These are phyloP conservation scores for Xestia ashworthii DNA, from an alignment of 2,888 invertebrate species.

Conservation along the genomic window DNA sequence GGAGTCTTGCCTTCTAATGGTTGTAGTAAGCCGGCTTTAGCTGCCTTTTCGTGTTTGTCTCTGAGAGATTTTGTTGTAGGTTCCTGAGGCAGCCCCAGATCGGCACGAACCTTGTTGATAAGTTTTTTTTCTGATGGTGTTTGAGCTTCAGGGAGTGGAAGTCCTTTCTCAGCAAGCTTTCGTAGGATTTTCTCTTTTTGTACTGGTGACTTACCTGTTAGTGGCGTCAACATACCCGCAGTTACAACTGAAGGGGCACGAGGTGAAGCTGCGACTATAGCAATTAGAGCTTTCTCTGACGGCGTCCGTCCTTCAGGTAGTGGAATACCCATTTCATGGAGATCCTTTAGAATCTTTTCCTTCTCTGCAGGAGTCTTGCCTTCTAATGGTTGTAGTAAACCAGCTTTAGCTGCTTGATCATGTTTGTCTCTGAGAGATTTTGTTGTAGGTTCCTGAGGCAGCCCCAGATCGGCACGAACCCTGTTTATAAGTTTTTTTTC, in stretches of 20 bases:
- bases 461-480: slow-evolving; percentile 54
- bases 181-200: no score
- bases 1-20: slow-evolving; percentile 63
- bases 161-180: no score
- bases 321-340: slow-evolving; percentile 62
- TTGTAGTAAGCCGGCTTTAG: slow-evolving; percentile 5
- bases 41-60: no score
- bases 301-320: slow-evolving; percentile 69
- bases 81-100: no score
- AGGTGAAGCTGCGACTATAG: slow-evolving; percentile 1
- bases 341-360: slow-evolving; percentile 61
- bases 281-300: slow-evolving; percentile 57
- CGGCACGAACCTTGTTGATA: no score
- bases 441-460: slow-evolving; percentile 57
- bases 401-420: slow-evolving; percentile 59
- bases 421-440: slow-evolving; percentile 34
- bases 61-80: no score
- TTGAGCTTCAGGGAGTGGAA: no score
- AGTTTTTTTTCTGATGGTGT: no score
- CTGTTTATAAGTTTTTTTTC: slow-evolving; percentile 61
- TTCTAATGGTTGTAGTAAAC: slow-evolving; percentile 58
- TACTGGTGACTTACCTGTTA: no score
- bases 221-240: no score
- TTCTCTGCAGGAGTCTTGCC: slow-evolving; percentile 63
- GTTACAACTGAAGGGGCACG: background rate